phyloP scores from a whole-genome alignment of 2,888 invertebrate species.

The Eupithecia inturbata region DNA sequence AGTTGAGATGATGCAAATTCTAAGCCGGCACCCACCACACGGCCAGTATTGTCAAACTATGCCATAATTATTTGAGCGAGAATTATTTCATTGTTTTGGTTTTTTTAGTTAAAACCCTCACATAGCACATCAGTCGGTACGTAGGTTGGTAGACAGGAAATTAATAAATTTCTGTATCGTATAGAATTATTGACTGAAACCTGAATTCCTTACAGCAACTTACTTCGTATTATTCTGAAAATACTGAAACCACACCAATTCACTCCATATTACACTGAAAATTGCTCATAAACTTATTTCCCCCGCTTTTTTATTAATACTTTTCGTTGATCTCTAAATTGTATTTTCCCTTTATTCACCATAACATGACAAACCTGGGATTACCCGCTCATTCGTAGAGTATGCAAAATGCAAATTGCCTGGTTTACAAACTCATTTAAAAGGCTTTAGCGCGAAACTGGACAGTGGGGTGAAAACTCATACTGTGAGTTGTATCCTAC shows the following conservation, averaged over 20 bases:
- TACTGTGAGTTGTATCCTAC: neutral
- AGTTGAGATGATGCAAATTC: too few relatives aligned
- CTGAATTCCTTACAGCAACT: too few relatives aligned
- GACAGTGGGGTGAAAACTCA: neutral
- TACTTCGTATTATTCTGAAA: neutral
- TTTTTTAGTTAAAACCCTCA: too few relatives aligned
- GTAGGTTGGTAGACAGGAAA: too few relatives aligned
- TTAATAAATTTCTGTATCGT: too few relatives aligned
- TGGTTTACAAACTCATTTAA: constrained; percentile 34
- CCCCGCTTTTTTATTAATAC: constrained; percentile 13
- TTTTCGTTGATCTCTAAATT: constrained; percentile 21
- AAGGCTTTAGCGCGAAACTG: constrained; percentile 26
- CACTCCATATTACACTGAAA: neutral
- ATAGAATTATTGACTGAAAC: too few relatives aligned
- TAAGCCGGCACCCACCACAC: too few relatives aligned
- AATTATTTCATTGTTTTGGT: too few relatives aligned
- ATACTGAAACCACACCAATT: neutral
- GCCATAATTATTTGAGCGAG: too few relatives aligned
- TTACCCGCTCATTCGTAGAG: constrained; percentile 24
- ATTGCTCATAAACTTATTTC: neutral
- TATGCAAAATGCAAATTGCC: constrained; percentile 32
- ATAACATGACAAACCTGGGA: constrained; percentile 25
- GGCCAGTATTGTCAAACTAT: too few relatives aligned
- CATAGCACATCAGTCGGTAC: too few relatives aligned
- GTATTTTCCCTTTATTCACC: constrained; percentile 23